Base-by-base conservation (phyloP, 2,797 vertebrate genomes). In the Pyrocephalus nanus region DNA sequence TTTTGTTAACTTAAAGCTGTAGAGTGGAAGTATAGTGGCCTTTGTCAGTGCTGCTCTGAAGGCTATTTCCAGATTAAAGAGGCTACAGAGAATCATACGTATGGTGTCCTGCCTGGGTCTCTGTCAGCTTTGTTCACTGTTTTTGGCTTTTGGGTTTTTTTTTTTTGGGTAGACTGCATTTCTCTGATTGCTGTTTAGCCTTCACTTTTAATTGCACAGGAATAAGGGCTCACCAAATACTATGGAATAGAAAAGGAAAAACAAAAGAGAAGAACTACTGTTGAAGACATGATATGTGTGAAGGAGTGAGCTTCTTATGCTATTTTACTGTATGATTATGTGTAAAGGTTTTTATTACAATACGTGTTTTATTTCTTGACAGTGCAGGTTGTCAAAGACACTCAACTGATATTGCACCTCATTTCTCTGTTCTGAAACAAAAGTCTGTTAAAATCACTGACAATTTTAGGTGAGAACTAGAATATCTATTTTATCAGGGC, bases 401-500 rank as follows among this genome's bases (percentile, higher is more conserved):
- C n/a, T 75, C 19, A 50, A 9, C 51, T 71, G 69, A 54, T 88
- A 62, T 0, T 64, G 13, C 42, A 11, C 92, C 48, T 88, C 9
- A 38, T 64, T 16, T 86, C 15, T 78, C 38, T 73, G 12, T 76
- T 93, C 48, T 79, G 70, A 85, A 91, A 72, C 40, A 80, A 83
- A 34, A 89, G 58, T 88, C n/a, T 79, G 73, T 84, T 92, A 90
- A 90, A 92, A 92, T 92, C 22, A 43, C 32, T 79, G 81, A n/a
- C 4, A 78, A 40, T 79, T 86, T 92, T 76, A 90, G 40, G 26
- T 0, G 1, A 92, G 48, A 84, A 45, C 58, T 73, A 48, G 36
- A 64, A 23, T 86, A 86, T 55, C 36, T 93, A 2, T 94, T 94
- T 88, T 79, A 88, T 14, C 42, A 88, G 60, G 8, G 10, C 60